A percentile compares a stretch with the other conserved stretches of the same genome.
phyloP scores from a whole-genome alignment of 2,113 vertebrate species.

The Toxostoma redivivum region DNA sequence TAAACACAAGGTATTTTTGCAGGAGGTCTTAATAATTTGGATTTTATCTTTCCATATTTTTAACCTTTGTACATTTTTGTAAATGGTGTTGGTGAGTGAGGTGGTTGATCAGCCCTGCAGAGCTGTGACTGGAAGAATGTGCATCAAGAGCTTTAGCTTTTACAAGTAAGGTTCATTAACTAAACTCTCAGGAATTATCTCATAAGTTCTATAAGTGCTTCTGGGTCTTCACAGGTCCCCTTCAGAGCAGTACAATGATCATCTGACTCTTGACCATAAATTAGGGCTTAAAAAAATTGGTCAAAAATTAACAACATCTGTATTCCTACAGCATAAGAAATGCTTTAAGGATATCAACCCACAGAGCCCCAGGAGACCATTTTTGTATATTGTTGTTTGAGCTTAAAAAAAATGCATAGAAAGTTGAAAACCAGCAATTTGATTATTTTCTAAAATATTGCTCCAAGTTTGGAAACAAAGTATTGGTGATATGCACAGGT shows the following conservation, averaged over 20 bases:
- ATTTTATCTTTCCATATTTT: constrained; percentile 52
- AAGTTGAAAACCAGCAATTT: constrained; percentile 81
- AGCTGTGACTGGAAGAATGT: constrained; percentile 71
- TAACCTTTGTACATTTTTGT: constrained; percentile 23
- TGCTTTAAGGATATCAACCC: constrained; percentile 67
- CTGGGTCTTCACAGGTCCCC: constrained; percentile 75
- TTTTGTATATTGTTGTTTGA: constrained; percentile 71
- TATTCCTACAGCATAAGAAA: constrained; percentile 64
- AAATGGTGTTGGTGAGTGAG: constrained; percentile 40
- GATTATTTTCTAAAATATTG: constrained; percentile 73
- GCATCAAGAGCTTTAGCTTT: constrained; percentile 75
- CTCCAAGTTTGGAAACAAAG: constrained; percentile 75
- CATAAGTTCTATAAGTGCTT: constrained; percentile 80
- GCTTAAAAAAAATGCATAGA: constrained; percentile 71
- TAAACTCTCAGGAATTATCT: constrained; percentile 94
- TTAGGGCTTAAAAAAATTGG: constrained; percentile 57
- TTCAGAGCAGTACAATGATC: constrained; percentile 70
- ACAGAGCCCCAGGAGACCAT: constrained; percentile 70
- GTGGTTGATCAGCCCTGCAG: constrained; percentile 36
- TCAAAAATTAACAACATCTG: constrained; percentile 52
- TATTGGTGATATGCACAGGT: constrained; percentile 79
- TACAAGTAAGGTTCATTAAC: constrained; percentile 89
- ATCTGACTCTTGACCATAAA: constrained; percentile 63
- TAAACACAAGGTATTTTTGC: constrained; percentile 2
- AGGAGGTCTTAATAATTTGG: constrained; percentile 13